These are phyloP conservation scores for Parauchenoglanis ngamensis DNA, from an alignment of 2,797 vertebrate genomes.

Conservation along the genomic window DNA sequence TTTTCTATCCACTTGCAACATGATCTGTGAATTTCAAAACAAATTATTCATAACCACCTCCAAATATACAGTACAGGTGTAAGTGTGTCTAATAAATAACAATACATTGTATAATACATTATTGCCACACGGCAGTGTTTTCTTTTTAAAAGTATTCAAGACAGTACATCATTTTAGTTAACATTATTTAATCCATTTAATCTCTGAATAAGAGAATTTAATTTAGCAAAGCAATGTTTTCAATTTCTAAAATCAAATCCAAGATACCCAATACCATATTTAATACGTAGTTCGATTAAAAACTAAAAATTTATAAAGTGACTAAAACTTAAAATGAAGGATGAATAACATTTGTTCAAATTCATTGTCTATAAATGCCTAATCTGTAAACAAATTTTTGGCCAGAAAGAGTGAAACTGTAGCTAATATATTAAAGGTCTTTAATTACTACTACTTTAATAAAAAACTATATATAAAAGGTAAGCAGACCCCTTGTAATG, in stretches of 20 bases:
- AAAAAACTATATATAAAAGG: neutral
- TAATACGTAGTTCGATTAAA: neutral
- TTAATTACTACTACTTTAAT: neutral
- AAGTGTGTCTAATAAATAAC: no score
- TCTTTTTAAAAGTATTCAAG: neutral
- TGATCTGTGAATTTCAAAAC: no score
- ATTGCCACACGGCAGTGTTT: no score
- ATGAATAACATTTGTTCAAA: neutral
- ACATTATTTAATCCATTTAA: neutral
- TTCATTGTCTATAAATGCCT: neutral
- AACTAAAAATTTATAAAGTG: neutral
- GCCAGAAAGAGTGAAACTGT: neutral
- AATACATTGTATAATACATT: no score
- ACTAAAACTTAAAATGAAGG: neutral
- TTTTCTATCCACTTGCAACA: no score
- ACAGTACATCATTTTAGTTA: neutral
- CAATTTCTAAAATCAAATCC: neutral
- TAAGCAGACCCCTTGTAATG: neutral
- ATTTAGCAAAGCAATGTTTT: neutral
- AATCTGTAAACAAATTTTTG: neutral
- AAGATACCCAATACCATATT: no score
- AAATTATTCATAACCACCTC: no score
- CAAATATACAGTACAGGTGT: no score
- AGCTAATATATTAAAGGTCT: neutral
- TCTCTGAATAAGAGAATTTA: neutral